Conservation (phyloP, 64 coral and sea anemone species). For the Catalaphyllia jardinei region DNA sequence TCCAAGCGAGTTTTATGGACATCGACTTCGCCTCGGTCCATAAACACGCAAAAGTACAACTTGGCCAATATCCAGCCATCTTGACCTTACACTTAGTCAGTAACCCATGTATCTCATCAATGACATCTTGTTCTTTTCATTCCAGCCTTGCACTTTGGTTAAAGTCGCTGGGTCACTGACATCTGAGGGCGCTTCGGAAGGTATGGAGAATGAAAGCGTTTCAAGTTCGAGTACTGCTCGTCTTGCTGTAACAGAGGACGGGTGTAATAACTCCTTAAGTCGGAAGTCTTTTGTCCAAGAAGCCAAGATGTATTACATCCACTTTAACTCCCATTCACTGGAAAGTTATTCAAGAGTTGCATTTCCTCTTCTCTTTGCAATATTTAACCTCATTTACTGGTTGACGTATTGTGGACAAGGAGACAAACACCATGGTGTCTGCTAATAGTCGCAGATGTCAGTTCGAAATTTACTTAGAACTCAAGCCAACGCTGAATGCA, state of each 20-base stretch:
- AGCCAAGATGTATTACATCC: constrained; percentile 38
- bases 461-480: neutral
- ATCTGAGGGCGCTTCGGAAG: constrained; percentile 7
- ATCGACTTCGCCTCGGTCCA: too few relatives aligned
- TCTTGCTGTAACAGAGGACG: neutral
- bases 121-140: neutral
- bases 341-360: constrained; percentile 51
- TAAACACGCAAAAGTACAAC: too few relatives aligned
- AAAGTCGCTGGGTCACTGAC: neutral
- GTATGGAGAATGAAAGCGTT: neutral
- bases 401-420: neutral
- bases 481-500: too few relatives aligned
- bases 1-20: too few relatives aligned
- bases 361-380: constrained; percentile 35
- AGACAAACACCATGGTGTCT: neutral
- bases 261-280: neutral
- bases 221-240: neutral
- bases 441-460: neutral
- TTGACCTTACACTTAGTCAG: too few relatives aligned
- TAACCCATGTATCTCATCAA: neutral
- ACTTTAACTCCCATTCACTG: constrained; percentile 42
- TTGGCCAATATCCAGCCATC: too few relatives aligned
- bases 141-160: constrained; percentile 5
- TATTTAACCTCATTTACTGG: constrained; percentile 64
- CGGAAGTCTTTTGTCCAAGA: neutral